These are phyloP conservation scores for Gymnosoma rotundatum DNA, from an alignment of 2,888 invertebrate species.

Conservation along the genomic window DNA sequence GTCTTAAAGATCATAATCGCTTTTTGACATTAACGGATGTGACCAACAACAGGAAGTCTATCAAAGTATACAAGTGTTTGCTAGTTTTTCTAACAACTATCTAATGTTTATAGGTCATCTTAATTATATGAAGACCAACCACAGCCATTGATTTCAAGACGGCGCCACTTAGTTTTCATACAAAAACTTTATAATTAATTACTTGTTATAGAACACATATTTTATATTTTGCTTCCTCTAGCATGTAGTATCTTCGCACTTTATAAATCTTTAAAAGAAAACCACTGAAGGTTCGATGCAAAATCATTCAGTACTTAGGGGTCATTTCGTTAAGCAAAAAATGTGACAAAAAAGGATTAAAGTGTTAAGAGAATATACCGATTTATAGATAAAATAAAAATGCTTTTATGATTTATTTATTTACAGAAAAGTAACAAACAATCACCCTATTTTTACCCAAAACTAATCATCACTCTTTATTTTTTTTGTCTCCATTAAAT, in stretches of 20 bases:
- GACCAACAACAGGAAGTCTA: slow-evolving; percentile 36
- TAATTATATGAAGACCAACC: background rate
- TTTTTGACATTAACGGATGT: slow-evolving; percentile 41
- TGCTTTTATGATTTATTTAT: slow-evolving; percentile 47
- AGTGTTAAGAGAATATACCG: slow-evolving; percentile 36
- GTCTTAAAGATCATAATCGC: slow-evolving; percentile 63
- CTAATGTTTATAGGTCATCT: slow-evolving; percentile 36
- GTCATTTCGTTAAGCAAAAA: slow-evolving; percentile 37
- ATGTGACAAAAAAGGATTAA: slow-evolving; percentile 54
- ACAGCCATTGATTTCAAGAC: slow-evolving; percentile 9
- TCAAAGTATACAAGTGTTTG: slow-evolving; percentile 8
- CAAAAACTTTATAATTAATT: slow-evolving; percentile 50
- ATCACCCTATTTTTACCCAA: slow-evolving; percentile 28
- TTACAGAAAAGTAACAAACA: slow-evolving; percentile 7
- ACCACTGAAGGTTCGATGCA: background rate
- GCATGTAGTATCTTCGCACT: slow-evolving; percentile 60
- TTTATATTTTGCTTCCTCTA: slow-evolving; percentile 45
- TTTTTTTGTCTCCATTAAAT: slow-evolving; percentile 23
- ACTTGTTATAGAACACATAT: slow-evolving; percentile 8
- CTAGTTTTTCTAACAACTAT: slow-evolving; percentile 8
- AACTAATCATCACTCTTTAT: slow-evolving; percentile 63
- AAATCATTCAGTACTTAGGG: slow-evolving; percentile 19
- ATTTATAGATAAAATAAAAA: slow-evolving; percentile 63
- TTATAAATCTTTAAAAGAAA: slow-evolving; percentile 61
- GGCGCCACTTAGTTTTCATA: slow-evolving; percentile 28